A percentile compares a stretch with the other conserved stretches of the same genome.
Conservation (phyloP, 2,888 invertebrate species). For the Parapristionchus giblindavisi region DNA sequence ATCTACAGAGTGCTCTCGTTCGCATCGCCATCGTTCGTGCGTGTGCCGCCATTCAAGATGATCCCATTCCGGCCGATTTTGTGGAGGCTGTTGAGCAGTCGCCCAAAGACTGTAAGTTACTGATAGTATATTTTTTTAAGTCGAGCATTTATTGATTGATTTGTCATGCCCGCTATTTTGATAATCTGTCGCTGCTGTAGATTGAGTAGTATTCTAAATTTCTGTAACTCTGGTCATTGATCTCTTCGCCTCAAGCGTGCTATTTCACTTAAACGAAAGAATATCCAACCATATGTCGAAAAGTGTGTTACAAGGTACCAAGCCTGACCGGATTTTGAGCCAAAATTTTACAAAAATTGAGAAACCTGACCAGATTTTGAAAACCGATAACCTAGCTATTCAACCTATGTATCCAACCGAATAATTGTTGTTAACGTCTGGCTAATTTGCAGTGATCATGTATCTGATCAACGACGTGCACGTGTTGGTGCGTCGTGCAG, state of each 20-base stretch:
- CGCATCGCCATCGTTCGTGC: background rate
- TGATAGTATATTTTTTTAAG: too few species aligned
- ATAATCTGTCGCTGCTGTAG: background rate
- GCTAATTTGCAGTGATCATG: conserved; percentile 30
- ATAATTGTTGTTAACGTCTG: too few species aligned
- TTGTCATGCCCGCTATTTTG: too few species aligned
- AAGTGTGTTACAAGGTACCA: background rate
- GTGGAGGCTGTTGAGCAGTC: background rate
- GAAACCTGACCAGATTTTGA: too few species aligned
- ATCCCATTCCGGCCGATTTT: conserved; percentile 18
- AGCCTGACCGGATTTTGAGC: background rate
- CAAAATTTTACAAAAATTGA: background rate
- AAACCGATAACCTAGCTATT: too few species aligned
- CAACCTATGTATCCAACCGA: too few species aligned
- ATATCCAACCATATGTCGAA: too few species aligned
- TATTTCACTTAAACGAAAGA: too few species aligned
- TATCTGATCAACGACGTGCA: background rate
- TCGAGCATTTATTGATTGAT: too few species aligned
- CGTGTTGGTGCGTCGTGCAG: conserved; percentile 4
- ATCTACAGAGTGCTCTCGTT: conserved; percentile 1
- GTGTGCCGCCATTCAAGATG: background rate
- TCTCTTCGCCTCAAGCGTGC: too few species aligned
- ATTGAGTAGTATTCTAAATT: background rate
- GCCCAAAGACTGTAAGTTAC: conserved; percentile 25
- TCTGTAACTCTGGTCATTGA: too few species aligned